Base-by-base conservation (phyloP, 1,140 invertebrate species). In the Xylocopa sonorina region DNA sequence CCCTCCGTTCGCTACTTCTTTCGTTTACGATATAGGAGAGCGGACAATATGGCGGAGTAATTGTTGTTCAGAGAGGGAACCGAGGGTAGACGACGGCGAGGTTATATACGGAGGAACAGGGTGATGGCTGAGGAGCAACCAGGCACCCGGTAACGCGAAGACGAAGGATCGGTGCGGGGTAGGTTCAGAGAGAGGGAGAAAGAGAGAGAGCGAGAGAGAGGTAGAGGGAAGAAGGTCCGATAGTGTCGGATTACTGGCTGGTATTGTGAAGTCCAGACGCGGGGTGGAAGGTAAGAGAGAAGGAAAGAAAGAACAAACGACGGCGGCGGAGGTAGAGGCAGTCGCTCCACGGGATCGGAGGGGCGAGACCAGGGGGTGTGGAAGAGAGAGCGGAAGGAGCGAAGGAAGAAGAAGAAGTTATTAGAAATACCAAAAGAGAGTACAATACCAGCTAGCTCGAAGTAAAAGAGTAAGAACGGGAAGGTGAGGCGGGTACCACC, bases 381-480 rank as follows among this genome's bases (percentile, higher is more conserved):
- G 29, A n/a, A 46, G 48, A 3, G 53, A 57, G 27, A 62, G 3
- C 43, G 67, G 78, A 38, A 74, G 63, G 75, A 63, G 78, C 48
- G 46, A 58, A 80, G 67, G 79, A 86, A 75, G 81, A 86, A 81
- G 80, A 87, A 88, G 85, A 89, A 89, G 84, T 89, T 90, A 90
- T 89, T 90, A 90, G 89, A 90, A 90, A 90, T 90, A 90, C 89
- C 88, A 71, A 86, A 89, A 88, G 82, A 87, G 82, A 87, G 83
- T 89, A 89, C 88, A 89, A 89, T 89, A 88, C 80, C 85, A 81
- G 82, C 78, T 74, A 71, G 43, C 78, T 67, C 34, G 60, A 80
- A 73, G 81, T 81, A 76, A 80, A 80, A 83, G 80, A 80, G 72
- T 53, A 77, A 80, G 71, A 58, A 75, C n/a, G 57, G 78, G 80